phyloP scores from a whole-genome alignment of 2,888 invertebrate genomes.

The Orchesella flavescens region DNA sequence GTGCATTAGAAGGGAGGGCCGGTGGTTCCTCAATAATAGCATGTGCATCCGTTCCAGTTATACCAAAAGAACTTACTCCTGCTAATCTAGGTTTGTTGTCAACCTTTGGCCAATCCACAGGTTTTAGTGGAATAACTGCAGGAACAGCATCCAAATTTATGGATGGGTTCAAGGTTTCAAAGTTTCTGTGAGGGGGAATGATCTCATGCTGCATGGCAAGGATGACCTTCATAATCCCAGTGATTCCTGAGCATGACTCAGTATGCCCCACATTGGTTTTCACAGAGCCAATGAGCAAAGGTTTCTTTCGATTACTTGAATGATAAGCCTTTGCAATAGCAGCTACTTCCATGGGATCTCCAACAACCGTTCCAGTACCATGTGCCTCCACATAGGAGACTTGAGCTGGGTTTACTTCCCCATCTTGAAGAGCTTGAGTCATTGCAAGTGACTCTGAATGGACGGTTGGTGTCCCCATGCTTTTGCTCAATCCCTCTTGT shows the following conservation, averaged over 20 bases:
- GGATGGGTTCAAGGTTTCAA: slow-evolving; percentile 70
- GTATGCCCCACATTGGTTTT: slow-evolving; percentile 32
- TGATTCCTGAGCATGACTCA: slow-evolving; percentile 31
- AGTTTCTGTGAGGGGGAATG: slow-evolving; percentile 68
- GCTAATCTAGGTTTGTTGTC: neutral
- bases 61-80: slow-evolving; percentile 28
- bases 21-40: slow-evolving; percentile 30
- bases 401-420: neutral
- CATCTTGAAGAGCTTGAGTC: slow-evolving; percentile 22
- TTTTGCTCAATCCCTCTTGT: slow-evolving; percentile 73
- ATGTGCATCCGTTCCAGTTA: slow-evolving; percentile 41
- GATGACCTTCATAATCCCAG: slow-evolving; percentile 27
- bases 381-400: slow-evolving; percentile 25
- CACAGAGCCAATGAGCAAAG: neutral
- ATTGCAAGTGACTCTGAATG: slow-evolving; percentile 25
- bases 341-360: slow-evolving; percentile 35
- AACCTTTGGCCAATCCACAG: neutral
- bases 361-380: slow-evolving; percentile 29
- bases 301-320: no score
- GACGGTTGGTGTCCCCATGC: slow-evolving; percentile 71
- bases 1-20: neutral
- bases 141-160: slow-evolving; percentile 48
- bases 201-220: slow-evolving; percentile 6
- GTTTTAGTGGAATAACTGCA: slow-evolving; percentile 48
- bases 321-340: slow-evolving; percentile 32